Base-by-base conservation (phyloP, 1,140 invertebrate genomes). In the Drosophila ironensis region DNA sequence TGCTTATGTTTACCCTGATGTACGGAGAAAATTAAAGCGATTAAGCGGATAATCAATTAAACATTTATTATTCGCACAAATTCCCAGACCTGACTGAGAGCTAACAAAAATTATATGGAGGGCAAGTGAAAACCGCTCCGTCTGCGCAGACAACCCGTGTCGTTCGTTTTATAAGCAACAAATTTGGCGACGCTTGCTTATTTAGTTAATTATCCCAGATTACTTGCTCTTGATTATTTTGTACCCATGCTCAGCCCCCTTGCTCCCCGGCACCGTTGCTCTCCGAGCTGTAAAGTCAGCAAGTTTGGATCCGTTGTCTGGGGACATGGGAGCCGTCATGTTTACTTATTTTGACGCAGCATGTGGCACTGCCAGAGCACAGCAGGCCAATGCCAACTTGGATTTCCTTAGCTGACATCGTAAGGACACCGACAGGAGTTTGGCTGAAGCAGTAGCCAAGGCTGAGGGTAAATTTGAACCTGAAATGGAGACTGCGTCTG, bases 211-310 rank as follows among this genome's bases (percentile, higher is more conserved):
- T 82, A 84, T 82, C 73, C 75, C 63, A 73, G 78, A 82, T 82
- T 84, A 82, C 78, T 82, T 78, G 64, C 78, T 82, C 73, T 84
- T 74, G 78, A 84, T 84, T 82, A 82, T 84, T 82, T 82, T 78
- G 78, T 73, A 77, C 75, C 69, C 52, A 40, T 68, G 56, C n/a
- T n/a, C 20, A 42, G 54, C 9, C 22, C 17, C 41, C 25, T 20
- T 16, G 52, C 57, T 19, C 28, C 38, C 45, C 27, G 24, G 42
- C 28, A 42, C 17, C 48, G 27, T 28, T 20, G 11, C 48, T 52
- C 38, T 37, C 48, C 16, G 38, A 37, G 69, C 78, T 84, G 78
- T 82, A 82, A 82, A 82, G 78, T 82, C 78, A 82, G 78, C 78
- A 82, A 82, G 50, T 82, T 82, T 59, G 51, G 46, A 30, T 35